These are phyloP conservation scores for Cephalopholis sonnerati DNA, from an alignment of 2,113 vertebrate species.

Conservation along the genomic window DNA sequence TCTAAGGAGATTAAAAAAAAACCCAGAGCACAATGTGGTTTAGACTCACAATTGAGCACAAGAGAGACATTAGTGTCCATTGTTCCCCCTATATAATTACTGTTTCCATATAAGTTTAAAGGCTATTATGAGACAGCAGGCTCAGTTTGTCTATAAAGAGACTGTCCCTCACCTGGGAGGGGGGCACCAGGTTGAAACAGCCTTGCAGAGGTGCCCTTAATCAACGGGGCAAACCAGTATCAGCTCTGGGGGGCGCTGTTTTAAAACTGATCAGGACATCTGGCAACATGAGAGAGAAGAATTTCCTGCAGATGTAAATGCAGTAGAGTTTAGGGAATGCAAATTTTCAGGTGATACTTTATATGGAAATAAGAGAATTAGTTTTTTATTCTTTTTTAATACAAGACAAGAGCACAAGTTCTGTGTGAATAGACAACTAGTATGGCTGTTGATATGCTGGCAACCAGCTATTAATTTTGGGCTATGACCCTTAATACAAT, in stretches of 20 bases:
- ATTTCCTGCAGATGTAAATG: background rate
- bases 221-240: background rate
- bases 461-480: too few relatives aligned
- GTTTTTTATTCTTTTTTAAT: background rate
- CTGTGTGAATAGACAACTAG: too few relatives aligned
- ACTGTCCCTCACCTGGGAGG: background rate
- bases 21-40: conserved; percentile 6
- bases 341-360: background rate
- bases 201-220: too few relatives aligned
- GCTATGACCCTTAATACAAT: too few relatives aligned
- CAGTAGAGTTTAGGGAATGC: background rate
- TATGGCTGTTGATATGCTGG: too few relatives aligned
- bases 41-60: background rate
- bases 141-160: conserved; percentile 33
- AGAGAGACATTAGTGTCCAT: conserved; percentile 10
- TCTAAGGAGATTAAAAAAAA: background rate
- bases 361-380: background rate
- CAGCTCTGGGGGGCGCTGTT: conserved; percentile 42
- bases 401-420: too few relatives aligned
- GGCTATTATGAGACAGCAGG: conserved; percentile 11
- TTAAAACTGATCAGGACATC: conserved; percentile 16
- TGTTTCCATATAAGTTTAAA: conserved; percentile 34
- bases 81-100: background rate
- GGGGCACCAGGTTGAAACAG: too few relatives aligned
- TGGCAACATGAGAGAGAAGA: background rate